phyloP scores from a whole-genome alignment of 2,888 invertebrate species.

The Nemurella pictetii region DNA sequence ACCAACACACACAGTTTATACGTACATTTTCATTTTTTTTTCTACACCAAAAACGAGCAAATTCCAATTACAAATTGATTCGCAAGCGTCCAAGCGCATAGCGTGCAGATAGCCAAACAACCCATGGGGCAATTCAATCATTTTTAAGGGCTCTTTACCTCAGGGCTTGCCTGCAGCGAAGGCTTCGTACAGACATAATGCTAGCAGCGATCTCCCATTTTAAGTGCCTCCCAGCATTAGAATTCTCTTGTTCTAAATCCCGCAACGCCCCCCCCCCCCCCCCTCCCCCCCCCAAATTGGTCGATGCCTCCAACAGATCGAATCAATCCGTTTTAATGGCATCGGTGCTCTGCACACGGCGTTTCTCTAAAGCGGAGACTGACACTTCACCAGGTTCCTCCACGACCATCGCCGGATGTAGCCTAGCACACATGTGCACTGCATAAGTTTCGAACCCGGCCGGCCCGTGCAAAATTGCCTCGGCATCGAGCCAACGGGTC shows the following conservation, averaged over 20 bases:
- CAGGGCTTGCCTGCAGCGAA: neutral
- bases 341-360: neutral
- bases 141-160: conserved; percentile 4
- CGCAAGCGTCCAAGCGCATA: neutral
- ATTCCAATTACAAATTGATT: neutral
- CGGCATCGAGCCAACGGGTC: neutral
- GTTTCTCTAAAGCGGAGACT: neutral
- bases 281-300: neutral
- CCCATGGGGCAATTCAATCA: conserved; percentile 5
- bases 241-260: neutral
- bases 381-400: conserved; percentile 10
- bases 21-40: neutral
- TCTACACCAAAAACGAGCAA: neutral
- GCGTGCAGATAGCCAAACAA: neutral
- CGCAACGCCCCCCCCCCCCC: neutral
- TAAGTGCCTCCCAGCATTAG: neutral
- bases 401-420: neutral
- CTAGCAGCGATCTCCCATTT: neutral
- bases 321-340: conserved; percentile 19
- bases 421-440: no score
- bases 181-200: no score
- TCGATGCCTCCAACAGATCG: neutral
- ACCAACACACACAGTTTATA: neutral
- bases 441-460: neutral
- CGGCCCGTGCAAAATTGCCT: neutral